Percentiles rank a stretch among this genome's conserved stretches.
Conservation (phyloP, 2,888 invertebrate genomes). For the Thymelicus lineola region DNA sequence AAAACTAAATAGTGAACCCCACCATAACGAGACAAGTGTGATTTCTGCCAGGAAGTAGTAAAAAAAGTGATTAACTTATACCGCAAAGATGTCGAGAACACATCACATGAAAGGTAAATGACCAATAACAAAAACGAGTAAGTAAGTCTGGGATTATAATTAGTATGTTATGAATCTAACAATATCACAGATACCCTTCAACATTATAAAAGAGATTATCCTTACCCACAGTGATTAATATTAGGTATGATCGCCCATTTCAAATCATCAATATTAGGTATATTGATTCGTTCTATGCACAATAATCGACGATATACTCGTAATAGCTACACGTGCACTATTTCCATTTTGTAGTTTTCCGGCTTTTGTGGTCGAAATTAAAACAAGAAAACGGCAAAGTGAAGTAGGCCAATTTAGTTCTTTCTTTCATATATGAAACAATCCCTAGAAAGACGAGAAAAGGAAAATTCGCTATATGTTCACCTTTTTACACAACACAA, state of each 20-base stretch:
- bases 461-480: conserved; percentile 25
- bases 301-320: neutral
- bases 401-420: conserved; percentile 18
- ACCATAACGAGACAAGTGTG: too few species aligned
- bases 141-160: too few species aligned
- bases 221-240: neutral
- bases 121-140: too few species aligned
- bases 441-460: conserved; percentile 12
- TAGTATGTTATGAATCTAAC: too few species aligned
- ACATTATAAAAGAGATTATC: too few species aligned
- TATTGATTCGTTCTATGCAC: neutral
- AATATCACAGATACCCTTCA: too few species aligned
- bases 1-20: too few species aligned
- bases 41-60: too few species aligned
- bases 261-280: neutral
- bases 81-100: too few species aligned
- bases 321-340: neutral
- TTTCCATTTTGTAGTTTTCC: neutral
- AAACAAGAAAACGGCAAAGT: conserved; percentile 18
- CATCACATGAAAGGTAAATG: too few species aligned
- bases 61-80: too few species aligned
- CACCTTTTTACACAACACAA: conserved; percentile 27
- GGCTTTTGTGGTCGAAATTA: conserved; percentile 23
- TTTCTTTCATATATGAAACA: conserved; percentile 13
- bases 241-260: neutral